Conservation (phyloP, 2,888 invertebrate species). For the Polydrusus tereticollis region DNA sequence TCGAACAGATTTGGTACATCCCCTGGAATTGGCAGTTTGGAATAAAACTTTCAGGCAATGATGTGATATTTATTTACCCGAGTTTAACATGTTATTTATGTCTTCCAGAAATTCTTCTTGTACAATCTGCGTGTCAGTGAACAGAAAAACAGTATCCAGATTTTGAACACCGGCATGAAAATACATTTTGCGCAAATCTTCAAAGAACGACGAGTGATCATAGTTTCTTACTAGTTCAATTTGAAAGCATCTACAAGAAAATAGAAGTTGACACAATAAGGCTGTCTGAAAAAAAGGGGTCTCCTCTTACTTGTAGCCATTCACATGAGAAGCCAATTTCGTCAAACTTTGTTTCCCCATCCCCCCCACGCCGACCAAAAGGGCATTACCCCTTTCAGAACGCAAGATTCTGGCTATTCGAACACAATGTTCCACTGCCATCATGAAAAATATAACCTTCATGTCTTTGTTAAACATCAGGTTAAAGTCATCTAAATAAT, state of each 20-base stretch:
- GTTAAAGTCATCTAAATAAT: conserved; percentile 90
- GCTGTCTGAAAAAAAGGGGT: too few species aligned
- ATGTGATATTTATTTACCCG: conserved; percentile 73
- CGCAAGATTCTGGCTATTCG: conserved; percentile 86
- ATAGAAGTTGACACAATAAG: neutral
- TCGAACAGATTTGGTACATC: conserved; percentile 94
- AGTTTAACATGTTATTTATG: conserved; percentile 92
- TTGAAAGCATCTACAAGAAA: conserved; percentile 79
- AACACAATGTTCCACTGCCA: conserved; percentile 90
- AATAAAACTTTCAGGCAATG: conserved; percentile 2
- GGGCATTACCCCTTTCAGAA: conserved; percentile 88
- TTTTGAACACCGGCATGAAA: conserved; percentile 81
- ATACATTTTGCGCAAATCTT: conserved; percentile 86
- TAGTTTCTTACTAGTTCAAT: conserved; percentile 90
- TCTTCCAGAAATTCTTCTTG: conserved; percentile 93
- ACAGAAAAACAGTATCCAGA: conserved; percentile 85
- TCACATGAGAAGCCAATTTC: conserved; percentile 85
- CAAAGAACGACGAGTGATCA: conserved; percentile 86
- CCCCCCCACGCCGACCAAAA: conserved; percentile 92
- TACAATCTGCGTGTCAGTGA: conserved; percentile 92
- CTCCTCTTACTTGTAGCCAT: conserved; percentile 81
- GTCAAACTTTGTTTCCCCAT: conserved; percentile 91
- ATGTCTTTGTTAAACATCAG: conserved; percentile 82
- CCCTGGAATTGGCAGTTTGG: conserved; percentile 70
- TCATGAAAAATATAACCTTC: conserved; percentile 89